Percentiles rank a stretch among this genome's conserved stretches.
Conservation (phyloP, 2,113 vertebrate species). For the Sander lucioperca region DNA sequence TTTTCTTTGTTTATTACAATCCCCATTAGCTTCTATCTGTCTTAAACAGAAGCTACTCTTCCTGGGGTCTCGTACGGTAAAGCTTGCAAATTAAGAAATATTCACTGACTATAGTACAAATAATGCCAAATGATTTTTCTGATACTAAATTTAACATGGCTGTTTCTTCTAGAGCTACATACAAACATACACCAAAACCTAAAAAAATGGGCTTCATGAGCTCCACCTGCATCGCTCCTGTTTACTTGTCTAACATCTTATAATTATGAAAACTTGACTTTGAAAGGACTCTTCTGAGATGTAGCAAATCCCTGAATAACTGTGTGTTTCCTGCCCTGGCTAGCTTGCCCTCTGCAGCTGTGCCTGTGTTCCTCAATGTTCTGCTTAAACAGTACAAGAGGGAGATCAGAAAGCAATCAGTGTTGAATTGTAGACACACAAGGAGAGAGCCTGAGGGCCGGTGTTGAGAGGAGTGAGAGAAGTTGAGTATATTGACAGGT, state of each 20-base stretch:
- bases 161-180: neutral
- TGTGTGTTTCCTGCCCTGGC: conserved; percentile 26
- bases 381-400: conserved; percentile 66
- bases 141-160: neutral
- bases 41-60: too few relatives aligned
- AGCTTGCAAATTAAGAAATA: neutral
- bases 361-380: conserved; percentile 57
- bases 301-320: neutral
- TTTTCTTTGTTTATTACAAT: too few relatives aligned
- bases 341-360: conserved; percentile 56
- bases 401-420: conserved; percentile 74
- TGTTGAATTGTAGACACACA: conserved; percentile 52
- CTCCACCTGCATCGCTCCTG: neutral
- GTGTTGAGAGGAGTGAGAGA: conserved; percentile 47
- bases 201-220: too few relatives aligned
- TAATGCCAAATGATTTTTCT: neutral
- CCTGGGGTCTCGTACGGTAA: neutral
- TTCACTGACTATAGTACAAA: neutral
- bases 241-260: neutral
- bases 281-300: conserved; percentile 12
- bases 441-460: conserved; percentile 56
- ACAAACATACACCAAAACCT: neutral
- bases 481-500: conserved; percentile 70
- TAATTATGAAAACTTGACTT: conserved; percentile 43
- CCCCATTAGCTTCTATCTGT: too few relatives aligned